Evolutionary conservation across 2,797 vertebrate species (phyloP).

Genomic region (Gallinago solitaria): DNA sequence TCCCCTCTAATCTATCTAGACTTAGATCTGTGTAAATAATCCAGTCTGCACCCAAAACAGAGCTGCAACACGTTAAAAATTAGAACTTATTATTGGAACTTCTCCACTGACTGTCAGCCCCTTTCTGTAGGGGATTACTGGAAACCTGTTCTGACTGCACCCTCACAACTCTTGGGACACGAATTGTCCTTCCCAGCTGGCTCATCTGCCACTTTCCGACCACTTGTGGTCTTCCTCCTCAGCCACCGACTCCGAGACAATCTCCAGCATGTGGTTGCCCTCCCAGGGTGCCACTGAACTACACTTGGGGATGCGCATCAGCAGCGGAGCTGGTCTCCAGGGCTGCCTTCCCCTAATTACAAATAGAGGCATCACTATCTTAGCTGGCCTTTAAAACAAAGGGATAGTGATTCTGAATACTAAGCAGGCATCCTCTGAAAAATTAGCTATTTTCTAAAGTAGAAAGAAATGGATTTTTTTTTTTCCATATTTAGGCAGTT

Average conservation of each 20-base stretch:
- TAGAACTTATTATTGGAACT: background rate
- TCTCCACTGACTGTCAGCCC: background rate
- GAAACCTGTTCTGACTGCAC: background rate
- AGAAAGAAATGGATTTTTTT: background rate
- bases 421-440: background rate
- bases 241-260: background rate
- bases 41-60: background rate
- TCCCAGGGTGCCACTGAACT: background rate
- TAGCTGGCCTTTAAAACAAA: background rate
- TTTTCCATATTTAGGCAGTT: background rate
- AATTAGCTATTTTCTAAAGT: background rate
- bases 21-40: background rate
- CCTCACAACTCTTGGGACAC: fast-evolving
- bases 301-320: fast-evolving
- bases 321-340: background rate
- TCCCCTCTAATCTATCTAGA: background rate
- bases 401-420: background rate
- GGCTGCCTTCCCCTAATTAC: background rate
- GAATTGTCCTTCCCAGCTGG: background rate
- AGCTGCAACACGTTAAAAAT: background rate
- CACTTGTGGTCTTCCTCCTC: background rate
- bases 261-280: background rate
- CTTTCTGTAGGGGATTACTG: background rate
- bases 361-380: background rate
- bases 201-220: background rate